phyloP scores from a whole-genome alignment of 2,797 vertebrate genomes.

The Pitangus sulphuratus region DNA sequence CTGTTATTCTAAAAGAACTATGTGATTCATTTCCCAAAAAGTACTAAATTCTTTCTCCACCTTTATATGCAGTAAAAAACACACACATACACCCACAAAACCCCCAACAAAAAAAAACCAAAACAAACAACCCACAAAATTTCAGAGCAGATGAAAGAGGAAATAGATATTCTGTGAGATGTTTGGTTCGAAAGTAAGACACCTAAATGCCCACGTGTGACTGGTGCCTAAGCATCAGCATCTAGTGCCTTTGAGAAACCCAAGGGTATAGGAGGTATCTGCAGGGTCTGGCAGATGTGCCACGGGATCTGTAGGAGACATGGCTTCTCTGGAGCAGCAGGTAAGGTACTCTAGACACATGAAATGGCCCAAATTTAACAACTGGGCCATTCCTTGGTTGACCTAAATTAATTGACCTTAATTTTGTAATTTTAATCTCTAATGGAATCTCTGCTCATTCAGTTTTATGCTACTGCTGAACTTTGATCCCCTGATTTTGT shows the following conservation, averaged over 20 bases:
- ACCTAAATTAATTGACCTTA: conserved; percentile 36
- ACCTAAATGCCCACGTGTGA: background rate
- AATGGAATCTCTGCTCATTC: background rate
- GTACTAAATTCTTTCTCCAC: background rate
- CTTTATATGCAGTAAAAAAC: background rate
- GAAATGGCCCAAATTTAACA: background rate
- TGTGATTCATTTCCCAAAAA: background rate
- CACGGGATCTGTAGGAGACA: background rate
- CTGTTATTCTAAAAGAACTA: background rate
- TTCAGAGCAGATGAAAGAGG: background rate
- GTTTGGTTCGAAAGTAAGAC: background rate
- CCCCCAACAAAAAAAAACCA: background rate
- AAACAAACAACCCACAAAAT: no score
- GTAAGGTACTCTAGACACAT: background rate
- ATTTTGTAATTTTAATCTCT: conserved; percentile 43
- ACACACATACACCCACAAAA: background rate
- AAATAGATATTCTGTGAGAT: background rate
- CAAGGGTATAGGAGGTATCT: background rate
- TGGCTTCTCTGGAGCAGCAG: background rate
- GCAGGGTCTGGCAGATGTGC: background rate
- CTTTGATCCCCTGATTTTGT: background rate
- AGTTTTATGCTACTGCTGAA: background rate
- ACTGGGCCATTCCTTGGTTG: background rate
- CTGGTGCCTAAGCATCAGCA: background rate
- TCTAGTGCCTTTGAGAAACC: background rate